Conservation (phyloP, 2,797 vertebrate species). For the Cottoperca gobio region DNA sequence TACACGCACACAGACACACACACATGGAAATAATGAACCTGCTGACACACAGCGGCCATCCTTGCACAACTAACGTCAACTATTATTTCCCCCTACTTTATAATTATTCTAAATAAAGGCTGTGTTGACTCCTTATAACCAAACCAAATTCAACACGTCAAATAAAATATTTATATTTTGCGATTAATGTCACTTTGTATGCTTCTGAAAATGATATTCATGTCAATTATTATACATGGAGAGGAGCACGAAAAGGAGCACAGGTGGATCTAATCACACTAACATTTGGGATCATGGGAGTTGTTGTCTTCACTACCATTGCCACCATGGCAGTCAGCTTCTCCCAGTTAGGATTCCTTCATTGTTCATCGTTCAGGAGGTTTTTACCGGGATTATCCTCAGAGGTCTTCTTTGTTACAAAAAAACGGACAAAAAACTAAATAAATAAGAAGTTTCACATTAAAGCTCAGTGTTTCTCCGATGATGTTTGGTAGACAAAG, state of each 20-base stretch:
- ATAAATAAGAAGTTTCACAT: too few species aligned
- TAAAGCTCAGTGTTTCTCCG: too few species aligned
- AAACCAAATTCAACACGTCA: slow-evolving; percentile 15
- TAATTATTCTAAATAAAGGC: neutral
- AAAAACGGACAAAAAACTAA: too few species aligned
- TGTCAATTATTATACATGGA: neutral
- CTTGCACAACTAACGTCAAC: neutral
- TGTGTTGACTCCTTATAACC: neutral
- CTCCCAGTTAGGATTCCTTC: too few species aligned
- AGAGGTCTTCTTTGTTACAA: too few species aligned
- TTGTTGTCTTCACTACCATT: too few species aligned
- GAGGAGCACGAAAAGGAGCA: neutral
- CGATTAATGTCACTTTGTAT: neutral
- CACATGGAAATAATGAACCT: neutral
- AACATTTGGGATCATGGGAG: too few species aligned
- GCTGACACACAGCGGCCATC: slow-evolving; percentile 10
- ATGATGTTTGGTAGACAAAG: too few species aligned
- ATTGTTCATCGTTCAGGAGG: too few species aligned
- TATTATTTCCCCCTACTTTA: neutral
- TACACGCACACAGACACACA: neutral
- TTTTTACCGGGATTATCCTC: too few species aligned
- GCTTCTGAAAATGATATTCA: neutral
- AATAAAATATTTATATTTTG: slow-evolving; percentile 9
- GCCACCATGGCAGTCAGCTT: too few species aligned
- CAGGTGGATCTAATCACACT: neutral